These are phyloP conservation scores for Dicrurus megarhynchus DNA, from an alignment of 2,113 vertebrate genomes.

Conservation along the genomic window DNA sequence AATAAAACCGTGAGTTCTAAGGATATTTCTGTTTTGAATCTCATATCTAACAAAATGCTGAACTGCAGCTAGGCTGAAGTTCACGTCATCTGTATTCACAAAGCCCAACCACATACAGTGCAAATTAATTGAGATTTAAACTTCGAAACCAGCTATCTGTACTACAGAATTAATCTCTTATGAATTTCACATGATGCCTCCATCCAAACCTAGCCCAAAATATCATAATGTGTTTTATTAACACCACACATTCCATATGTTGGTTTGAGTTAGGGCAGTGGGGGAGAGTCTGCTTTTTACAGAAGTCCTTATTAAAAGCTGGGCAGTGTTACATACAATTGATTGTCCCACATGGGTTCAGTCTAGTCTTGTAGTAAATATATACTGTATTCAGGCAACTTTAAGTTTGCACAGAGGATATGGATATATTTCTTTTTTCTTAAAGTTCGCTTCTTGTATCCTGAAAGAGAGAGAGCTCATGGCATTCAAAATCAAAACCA, in stretches of 20 bases:
- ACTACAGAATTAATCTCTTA: conserved; percentile 33
- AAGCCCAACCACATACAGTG: conserved; percentile 39
- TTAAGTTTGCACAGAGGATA: neutral
- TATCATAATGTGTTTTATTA: conserved; percentile 1
- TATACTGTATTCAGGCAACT: neutral
- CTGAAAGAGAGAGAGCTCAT: neutral
- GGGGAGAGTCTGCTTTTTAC: neutral
- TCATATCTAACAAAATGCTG: conserved; percentile 34
- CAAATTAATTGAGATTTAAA: conserved; percentile 55
- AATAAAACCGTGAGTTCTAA: conserved; percentile 33
- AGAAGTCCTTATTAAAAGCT: neutral
- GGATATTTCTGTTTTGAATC: conserved; percentile 34
- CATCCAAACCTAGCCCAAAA: neutral
- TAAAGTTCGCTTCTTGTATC: neutral
- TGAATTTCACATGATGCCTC: conserved; percentile 8
- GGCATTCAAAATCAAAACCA: neutral
- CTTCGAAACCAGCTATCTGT: conserved; percentile 20
- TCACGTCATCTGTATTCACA: conserved; percentile 46
- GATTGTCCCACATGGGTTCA: neutral
- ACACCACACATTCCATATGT: neutral
- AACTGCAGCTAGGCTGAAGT: conserved; percentile 17
- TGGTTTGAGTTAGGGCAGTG: neutral
- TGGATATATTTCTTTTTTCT: neutral
- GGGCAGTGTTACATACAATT: neutral
- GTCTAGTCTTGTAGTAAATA: neutral